Evolutionary conservation across 2,888 invertebrate species (phyloP).

Genomic region (Syritta pipiens): DNA sequence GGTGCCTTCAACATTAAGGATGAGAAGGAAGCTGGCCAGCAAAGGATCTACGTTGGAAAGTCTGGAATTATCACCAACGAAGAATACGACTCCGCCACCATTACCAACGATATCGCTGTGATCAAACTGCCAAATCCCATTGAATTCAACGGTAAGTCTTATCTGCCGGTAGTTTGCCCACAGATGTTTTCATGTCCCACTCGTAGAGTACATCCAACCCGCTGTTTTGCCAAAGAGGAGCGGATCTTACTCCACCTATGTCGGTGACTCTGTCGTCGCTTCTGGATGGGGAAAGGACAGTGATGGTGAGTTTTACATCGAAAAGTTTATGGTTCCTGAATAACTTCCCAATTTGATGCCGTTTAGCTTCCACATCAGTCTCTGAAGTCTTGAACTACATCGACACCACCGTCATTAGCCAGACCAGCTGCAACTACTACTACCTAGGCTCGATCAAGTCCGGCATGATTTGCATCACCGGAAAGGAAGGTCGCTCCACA

Average conservation of each 20-base stretch:
- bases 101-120: constrained; percentile 73
- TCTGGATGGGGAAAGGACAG: constrained; percentile 76
- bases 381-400: constrained; percentile 71
- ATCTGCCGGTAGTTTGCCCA: too few relatives aligned
- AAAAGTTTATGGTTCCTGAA: not conserved
- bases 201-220: constrained; percentile 71
- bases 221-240: constrained; percentile 72
- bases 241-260: constrained; percentile 68
- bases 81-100: constrained; percentile 53
- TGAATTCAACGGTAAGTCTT: constrained; percentile 75
- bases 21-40: constrained; percentile 66
- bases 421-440: constrained; percentile 69
- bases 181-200: too few relatives aligned
- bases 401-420: constrained; percentile 71
- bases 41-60: constrained; percentile 60
- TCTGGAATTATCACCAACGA: constrained; percentile 70
- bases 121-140: constrained; percentile 73
- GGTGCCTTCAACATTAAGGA: constrained; percentile 70
- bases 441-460: constrained; percentile 56
- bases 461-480: constrained; percentile 77
- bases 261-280: constrained; percentile 70
- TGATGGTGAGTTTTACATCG: constrained; percentile 69
- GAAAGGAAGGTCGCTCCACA: constrained; percentile 74
- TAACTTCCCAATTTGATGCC: not conserved
- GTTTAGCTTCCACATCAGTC: constrained; percentile 47